Evolutionary conservation across 2,113 vertebrate species (phyloP).

Genomic region (Triplophysa siluroides): DNA sequence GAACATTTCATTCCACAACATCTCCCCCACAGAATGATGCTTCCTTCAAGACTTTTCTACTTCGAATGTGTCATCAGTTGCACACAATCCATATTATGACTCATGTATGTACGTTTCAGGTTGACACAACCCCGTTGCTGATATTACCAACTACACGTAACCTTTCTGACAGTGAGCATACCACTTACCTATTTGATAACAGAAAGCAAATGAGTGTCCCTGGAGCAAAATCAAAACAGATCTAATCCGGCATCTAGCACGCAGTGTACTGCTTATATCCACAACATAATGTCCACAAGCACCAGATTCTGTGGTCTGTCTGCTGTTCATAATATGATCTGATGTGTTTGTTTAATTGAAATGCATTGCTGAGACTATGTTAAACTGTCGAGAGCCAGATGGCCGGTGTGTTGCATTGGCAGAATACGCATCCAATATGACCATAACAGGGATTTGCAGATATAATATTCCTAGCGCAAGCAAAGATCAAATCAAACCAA

Average conservation of each 20-base stretch:
- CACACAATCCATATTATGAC: neutral
- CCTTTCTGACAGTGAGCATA: neutral
- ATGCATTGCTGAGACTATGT: neutral
- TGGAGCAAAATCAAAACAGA: constrained; percentile 11
- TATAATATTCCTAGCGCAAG: neutral
- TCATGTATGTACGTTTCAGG: neutral
- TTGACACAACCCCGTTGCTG: neutral
- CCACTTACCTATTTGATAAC: neutral
- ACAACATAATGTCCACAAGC: neutral
- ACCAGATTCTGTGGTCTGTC: neutral
- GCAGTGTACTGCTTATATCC: neutral
- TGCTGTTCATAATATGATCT: neutral
- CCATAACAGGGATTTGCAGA: constrained; percentile 12
- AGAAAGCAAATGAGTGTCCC: neutral
- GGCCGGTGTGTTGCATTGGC: constrained; percentile 31
- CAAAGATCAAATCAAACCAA: neutral
- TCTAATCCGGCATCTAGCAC: neutral
- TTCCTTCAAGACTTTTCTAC: too few relatives aligned
- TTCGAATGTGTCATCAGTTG: too few relatives aligned
- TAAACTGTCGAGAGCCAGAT: constrained; percentile 32
- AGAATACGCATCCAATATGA: constrained; percentile 42
- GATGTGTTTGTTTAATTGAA: neutral
- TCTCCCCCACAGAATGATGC: neutral
- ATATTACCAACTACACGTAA: neutral
- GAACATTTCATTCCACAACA: neutral